A percentile compares a stretch with the other conserved stretches of the same genome.
phyloP scores from a whole-genome alignment of 2,797 vertebrate species.

The Enteromius thamalakanensis region DNA sequence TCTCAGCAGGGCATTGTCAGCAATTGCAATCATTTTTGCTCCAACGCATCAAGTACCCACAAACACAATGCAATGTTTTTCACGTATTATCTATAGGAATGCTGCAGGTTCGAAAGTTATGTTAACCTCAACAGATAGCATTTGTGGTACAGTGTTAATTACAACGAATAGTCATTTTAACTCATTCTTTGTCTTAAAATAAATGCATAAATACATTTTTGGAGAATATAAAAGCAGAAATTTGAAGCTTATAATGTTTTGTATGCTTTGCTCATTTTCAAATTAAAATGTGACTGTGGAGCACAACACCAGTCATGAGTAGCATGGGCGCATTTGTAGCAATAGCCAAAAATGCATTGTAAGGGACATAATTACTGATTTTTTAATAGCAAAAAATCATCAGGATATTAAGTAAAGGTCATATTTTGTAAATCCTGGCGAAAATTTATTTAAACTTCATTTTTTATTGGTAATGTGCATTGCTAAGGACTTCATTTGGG shows the following conservation, averaged over 20 bases:
- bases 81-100: not conserved
- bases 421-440: too few relatives aligned
- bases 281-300: not conserved
- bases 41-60: constrained; percentile 25
- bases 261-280: not conserved
- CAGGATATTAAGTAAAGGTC: too few relatives aligned
- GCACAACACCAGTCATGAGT: too few relatives aligned
- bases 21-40: constrained; percentile 38
- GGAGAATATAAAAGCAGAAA: not conserved
- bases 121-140: not conserved
- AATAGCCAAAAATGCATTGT: too few relatives aligned
- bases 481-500: too few relatives aligned
- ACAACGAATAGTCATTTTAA: not conserved
- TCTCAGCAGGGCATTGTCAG: constrained; percentile 36
- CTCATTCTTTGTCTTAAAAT: not conserved
- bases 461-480: too few relatives aligned
- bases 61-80: not conserved
- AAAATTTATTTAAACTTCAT: too few relatives aligned
- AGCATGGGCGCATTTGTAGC: too few relatives aligned
- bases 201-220: not conserved
- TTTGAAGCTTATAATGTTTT: not conserved
- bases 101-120: not conserved
- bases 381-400: too few relatives aligned
- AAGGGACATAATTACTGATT: too few relatives aligned
- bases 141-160: not conserved